Percentiles rank a stretch among this genome's conserved stretches.
Conservation (phyloP, 2,113 vertebrate genomes). For the Tragulus kanchil region DNA sequence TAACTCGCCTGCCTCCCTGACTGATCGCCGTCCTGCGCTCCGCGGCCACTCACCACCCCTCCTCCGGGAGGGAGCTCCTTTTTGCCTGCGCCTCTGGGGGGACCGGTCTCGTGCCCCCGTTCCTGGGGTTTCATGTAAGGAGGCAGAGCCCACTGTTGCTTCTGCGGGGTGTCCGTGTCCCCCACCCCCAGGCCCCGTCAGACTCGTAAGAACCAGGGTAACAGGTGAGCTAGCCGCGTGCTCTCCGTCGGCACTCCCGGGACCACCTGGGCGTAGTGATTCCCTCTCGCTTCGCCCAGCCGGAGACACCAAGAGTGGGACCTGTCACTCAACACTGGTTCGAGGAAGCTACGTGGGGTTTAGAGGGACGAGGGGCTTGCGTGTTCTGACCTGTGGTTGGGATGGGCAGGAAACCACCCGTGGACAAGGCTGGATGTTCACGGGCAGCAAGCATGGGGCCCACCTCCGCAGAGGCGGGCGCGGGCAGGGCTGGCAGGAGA, state of each 20-base stretch:
- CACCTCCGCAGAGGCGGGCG: neutral
- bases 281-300: neutral
- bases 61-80: slow-evolving; percentile 84
- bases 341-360: neutral
- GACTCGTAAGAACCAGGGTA: neutral
- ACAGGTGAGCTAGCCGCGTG: rapidly evolving
- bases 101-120: slow-evolving; percentile 69
- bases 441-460: rapidly evolving
- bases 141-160: slow-evolving; percentile 14
- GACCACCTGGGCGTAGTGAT: rapidly evolving
- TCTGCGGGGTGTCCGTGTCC: rapidly evolving
- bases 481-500: neutral
- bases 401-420: neutral
- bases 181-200: neutral
- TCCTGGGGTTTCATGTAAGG: slow-evolving; percentile 58
- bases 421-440: neutral
- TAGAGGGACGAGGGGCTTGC: neutral
- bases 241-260: neutral
- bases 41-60: slow-evolving; percentile 87
- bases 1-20: slow-evolving; percentile 98
- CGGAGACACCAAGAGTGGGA: neutral
- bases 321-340: neutral
- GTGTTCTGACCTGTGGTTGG: neutral
- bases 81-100: slow-evolving; percentile 84
- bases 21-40: slow-evolving; percentile 90